Evolutionary conservation across 2,888 invertebrate genomes (phyloP), one percentile per base, ranked within the genome.

Genomic region (Cepaea hortensis): DNA sequence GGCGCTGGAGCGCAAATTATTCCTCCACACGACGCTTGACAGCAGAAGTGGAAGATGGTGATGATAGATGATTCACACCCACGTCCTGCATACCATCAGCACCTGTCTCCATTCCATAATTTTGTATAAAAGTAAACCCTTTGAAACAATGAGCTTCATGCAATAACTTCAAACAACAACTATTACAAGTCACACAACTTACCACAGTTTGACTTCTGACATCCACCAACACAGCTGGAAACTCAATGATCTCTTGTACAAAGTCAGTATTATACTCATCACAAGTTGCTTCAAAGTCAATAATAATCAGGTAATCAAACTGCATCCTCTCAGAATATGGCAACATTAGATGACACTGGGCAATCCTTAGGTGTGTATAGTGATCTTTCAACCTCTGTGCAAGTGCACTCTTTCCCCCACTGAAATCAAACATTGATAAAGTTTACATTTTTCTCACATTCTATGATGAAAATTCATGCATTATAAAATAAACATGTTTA

Each of bases 271-370:
- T 92, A 87, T 93, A 92, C 35, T 91, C 91, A 76, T 94, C 94
- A 91, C 96, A 96, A 0, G 96, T 96, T 15, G 96, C 96, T 91
- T 96, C 96, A 92, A 95, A 96, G 91, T 96, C 96, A 83, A 96
- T 95, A 50, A 96, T 94, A 35, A 93, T 89, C 61, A 94, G 84
- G 84, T 90, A 93, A 65, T 93, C 92, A 87, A 90, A 91, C 35
- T 94, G 93, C 73, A 89, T 88, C 76, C 48, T 80, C n/a, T 87
- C 87, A 55, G 79, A 80, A 20, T 55, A 72, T 48, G 73, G 18
- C n/a, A 84, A 48, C 55, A 55, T 13, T 75, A 48, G 79, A 73
- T 88, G 86, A 23, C 81, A 80, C 77, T 85, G 85, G 3, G 77
- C 73, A 85, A 94, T 89, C 84, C 93, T 94, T 87, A 92, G 91